Evolutionary conservation across 2,888 invertebrate species (phyloP), one percentile per base, ranked within the genome.

Genomic region (Coleophora flavipennella): DNA sequence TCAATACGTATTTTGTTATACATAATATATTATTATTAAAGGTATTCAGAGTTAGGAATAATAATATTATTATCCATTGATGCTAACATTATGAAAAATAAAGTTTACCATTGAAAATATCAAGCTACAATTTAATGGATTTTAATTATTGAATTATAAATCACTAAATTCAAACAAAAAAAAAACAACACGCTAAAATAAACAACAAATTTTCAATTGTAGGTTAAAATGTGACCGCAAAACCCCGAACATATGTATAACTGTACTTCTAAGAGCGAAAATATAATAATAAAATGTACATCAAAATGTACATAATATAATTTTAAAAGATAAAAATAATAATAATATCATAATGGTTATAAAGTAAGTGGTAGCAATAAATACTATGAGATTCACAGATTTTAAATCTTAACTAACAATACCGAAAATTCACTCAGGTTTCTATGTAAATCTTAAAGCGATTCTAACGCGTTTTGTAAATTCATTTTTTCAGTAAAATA

Each of bases 351-450:
- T 77, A 80, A 80, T 77, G 75, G 60, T 73, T 79, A 9, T 74
- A 81, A 67, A 77, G 68, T 80, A 80, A 80, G 74, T 76, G 78
- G 80, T 78, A 80, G 78, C 74, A 80, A 83, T 83, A 83, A 84
- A 84, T 83, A 84, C 81, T 84, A 80, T 83, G 83, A 84, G 83
- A 83, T 83, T 84, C 84, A 83, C 83, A 84, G 83, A 83, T 84
- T 81, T 75, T 63, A 76, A 81, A 83, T 81, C 81, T 81, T 83
- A 83, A 77, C 79, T 83, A 81, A 81, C 80, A 83, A 78, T 76
- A 81, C 79, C 79, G 76, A 80, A 72, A 20, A 67, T 67, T 64
- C 69, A 71, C 67, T 76, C 78, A 70, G 77, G 66, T 62, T 69
- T 64, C 62, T 66, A 68, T 71, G 68, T 76, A 38, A 73, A 75